Evolutionary conservation across 2,888 invertebrate genomes (phyloP).

Genomic region (Leucophora obtusa): DNA sequence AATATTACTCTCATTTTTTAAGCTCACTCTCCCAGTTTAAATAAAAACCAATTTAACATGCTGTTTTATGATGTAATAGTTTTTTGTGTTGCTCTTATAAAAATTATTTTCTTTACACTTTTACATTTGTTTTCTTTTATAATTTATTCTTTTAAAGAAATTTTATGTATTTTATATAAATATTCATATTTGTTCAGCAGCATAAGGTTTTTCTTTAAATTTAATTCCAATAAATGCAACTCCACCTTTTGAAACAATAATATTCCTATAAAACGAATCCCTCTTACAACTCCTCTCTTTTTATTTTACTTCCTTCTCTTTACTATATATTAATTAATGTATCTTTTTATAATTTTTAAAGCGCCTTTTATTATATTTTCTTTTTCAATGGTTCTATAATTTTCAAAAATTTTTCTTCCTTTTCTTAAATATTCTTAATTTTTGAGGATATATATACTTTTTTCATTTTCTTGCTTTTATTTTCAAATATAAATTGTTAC

Average conservation of each 20-base stretch:
- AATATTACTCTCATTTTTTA: slow-evolving; percentile 12
- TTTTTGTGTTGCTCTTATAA: slow-evolving; percentile 11
- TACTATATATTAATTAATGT: slow-evolving; percentile 20
- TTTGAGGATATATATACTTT: slow-evolving; percentile 42
- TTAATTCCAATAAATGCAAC: slow-evolving; percentile 61
- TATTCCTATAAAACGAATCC: slow-evolving; percentile 18
- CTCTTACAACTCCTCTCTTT: slow-evolving; percentile 9
- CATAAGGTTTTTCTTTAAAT: slow-evolving; percentile 35
- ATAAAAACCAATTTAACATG: slow-evolving; percentile 41
- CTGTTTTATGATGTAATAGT: slow-evolving; percentile 1
- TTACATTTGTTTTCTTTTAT: slow-evolving; percentile 36
- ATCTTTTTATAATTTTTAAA: slow-evolving; percentile 45
- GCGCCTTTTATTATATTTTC: slow-evolving; percentile 59
- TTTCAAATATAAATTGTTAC: slow-evolving; percentile 70
- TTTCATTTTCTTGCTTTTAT: slow-evolving; percentile 63
- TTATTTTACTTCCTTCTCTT: background rate
- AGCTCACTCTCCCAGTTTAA: slow-evolving; percentile 50
- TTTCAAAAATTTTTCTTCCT: slow-evolving; percentile 41
- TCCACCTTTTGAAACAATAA: slow-evolving; percentile 29
- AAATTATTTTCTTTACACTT: slow-evolving; percentile 35
- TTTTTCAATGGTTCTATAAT: slow-evolving; percentile 34
- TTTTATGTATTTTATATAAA: slow-evolving; percentile 21
- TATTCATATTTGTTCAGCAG: slow-evolving; percentile 31
- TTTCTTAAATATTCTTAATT: slow-evolving; percentile 23
- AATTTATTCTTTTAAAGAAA: background rate